Base-by-base conservation (phyloP, 2,888 invertebrate species). In the Euclidia mi region DNA sequence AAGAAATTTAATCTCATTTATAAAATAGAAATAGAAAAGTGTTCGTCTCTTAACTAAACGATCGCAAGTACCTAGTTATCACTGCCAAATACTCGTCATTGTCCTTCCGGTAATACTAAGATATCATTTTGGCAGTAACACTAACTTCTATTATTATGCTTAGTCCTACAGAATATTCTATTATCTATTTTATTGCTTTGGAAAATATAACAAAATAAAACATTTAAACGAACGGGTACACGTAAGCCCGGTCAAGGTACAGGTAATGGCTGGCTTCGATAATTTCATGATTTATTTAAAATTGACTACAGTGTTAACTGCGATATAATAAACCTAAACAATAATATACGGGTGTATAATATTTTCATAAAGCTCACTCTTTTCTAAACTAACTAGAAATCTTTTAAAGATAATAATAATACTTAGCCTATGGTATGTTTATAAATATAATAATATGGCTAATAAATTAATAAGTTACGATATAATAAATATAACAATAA, bases 351-450 rank as follows among this genome's bases (percentile, higher is more conserved):
- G 81, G 74, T 86, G 83, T 86, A 87, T 84, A 84, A 84, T 88
- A 86, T 88, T 85, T 84, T 86, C 83, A 87, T 92, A 92, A 92
- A 93, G 93, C 93, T 94, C 93, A 93, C 94, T 92, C 93, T 82
- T 91, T 91, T 84, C 87, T 92, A 92, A 83, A 85, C 89, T 92
- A 92, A 83, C 89, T 90, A 92, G 82, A 89, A 91, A 91, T 92
- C 92, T 91, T 93, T 89, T 83, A 87, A 92, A 92, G 91, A 92
- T 91, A 92, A 90, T 87, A 88, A 91, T 87, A 89, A 90, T 88
- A 87, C 92, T 93, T 92, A 94, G 73, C 89, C 93, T 94, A 94
- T 94, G 94, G 94, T 94, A 94, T 94, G 93, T 94, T 90, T 89
- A 94, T 94, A 94, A 92, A 94, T 92, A 93, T 88, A 90, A 83